Conservation (phyloP, 1,140 invertebrate genomes). For the Venustaconcha ellipsiformis region DNA sequence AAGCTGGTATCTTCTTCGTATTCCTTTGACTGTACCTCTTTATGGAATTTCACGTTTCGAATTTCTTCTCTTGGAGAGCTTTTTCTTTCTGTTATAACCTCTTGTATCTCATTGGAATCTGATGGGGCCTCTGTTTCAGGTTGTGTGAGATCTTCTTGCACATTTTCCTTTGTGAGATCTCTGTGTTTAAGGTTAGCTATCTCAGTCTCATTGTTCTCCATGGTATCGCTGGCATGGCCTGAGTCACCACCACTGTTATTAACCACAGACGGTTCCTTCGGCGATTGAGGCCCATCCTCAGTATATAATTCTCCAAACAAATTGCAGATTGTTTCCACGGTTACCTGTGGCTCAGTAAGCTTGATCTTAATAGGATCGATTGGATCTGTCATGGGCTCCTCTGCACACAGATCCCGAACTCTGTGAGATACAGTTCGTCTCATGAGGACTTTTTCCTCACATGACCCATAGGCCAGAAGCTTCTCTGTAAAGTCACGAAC, state of each 20-base stretch:
- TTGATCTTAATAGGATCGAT: conserved; percentile 34
- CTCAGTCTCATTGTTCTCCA: conserved; percentile 38
- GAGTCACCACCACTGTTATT: conserved; percentile 22
- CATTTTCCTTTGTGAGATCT: conserved; percentile 22
- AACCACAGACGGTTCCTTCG: neutral
- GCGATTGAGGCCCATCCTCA: neutral
- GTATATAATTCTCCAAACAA: conserved; percentile 55
- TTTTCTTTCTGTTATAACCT: conserved; percentile 42
- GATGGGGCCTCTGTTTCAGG: conserved; percentile 22
- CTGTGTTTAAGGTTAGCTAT: neutral
- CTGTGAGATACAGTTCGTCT: conserved; percentile 54
- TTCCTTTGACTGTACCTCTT: conserved; percentile 37
- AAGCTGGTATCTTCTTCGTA: conserved; percentile 45
- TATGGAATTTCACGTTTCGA: conserved; percentile 40
- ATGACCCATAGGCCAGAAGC: conserved; percentile 54
- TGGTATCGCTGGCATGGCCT: conserved; percentile 30
- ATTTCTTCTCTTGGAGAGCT: conserved; percentile 44
- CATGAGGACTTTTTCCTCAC: conserved; percentile 60
- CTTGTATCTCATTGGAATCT: conserved; percentile 29
- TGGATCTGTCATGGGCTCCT: conserved; percentile 35
- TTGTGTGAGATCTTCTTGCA: conserved; percentile 19
- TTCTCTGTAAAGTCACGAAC: conserved; percentile 60
- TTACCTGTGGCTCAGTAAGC: conserved; percentile 51
- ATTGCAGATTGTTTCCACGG: conserved; percentile 57
- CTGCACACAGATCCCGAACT: conserved; percentile 59